Evolutionary conservation across 2,797 vertebrate species (phyloP), one percentile per base, ranked within the genome.

Genomic region (Pipistrellus pygmaeus): DNA sequence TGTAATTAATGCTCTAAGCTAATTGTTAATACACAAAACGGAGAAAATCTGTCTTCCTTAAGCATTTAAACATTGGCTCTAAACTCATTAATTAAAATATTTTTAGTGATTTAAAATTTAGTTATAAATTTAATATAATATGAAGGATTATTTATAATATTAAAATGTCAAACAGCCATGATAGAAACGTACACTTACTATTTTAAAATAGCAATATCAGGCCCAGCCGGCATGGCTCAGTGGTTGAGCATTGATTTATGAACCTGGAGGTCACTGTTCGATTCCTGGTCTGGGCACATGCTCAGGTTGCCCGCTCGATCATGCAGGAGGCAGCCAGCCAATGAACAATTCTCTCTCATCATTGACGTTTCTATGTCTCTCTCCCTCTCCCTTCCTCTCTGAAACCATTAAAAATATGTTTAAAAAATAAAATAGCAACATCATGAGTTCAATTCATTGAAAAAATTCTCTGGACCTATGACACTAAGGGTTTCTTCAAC

Each of bases 401-500:
- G 60, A 62, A 30, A 62, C 12, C 60, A 62, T 62, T 62, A 27
- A 62, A 30, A 62, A 30, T 62, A 14, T 62, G 27, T 30, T 62
- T 62, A 6, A 62, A 62, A 62, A 62, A 62, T 68, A 84, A 96
- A 95, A 72, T 71, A 91, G 66, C 30, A 88, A 89, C 25, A 80
- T 9, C 18, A 44, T 92, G 35, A 93, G 12, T 78, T 96, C 20
- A 69, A 46, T 55, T 87, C 25, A 51, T 80, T 51, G n/a, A 73
- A 57, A 94, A 91, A 53, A 68, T 51, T 69, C 21, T 81, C 15
- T 81, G 6, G 64, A 32, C 7, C 64, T 18, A 20, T 32, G 64
- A 66, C n/a, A 68, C n/a, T 18, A 4, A 66, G 62, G 62, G n/a
- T 32, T 66, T 17, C 62, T 99, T 98, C 44, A 99, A 99, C 85